phyloP scores from a whole-genome alignment of 2,888 invertebrate genomes.

The Athrips mouffetella region DNA sequence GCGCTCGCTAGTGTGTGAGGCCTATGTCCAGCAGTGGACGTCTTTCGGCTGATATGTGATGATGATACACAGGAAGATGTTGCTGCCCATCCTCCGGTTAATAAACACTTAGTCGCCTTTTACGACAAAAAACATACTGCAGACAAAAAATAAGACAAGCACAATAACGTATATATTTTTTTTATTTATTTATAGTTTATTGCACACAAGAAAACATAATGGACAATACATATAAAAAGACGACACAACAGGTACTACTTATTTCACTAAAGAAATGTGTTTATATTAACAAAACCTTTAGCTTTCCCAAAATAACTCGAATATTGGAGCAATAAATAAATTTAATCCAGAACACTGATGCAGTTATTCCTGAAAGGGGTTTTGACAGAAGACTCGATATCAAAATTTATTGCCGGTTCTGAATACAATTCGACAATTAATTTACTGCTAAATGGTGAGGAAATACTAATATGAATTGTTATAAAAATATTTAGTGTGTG shows the following conservation, averaged over 20 bases:
- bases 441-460: constrained; percentile 40
- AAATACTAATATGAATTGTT: constrained; percentile 33
- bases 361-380: constrained; percentile 42
- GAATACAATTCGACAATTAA: constrained; percentile 33
- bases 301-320: not conserved
- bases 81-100: too few relatives aligned
- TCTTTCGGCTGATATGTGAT: too few relatives aligned
- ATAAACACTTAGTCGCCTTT: too few relatives aligned
- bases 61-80: too few relatives aligned
- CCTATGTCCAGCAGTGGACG: too few relatives aligned
- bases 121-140: too few relatives aligned
- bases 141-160: too few relatives aligned
- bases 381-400: constrained; percentile 38
- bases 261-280: not conserved
- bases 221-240: too few relatives aligned
- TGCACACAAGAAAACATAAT: too few relatives aligned
- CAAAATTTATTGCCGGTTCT: constrained; percentile 43
- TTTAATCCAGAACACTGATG: constrained; percentile 37
- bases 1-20: too few relatives aligned
- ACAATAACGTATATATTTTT: too few relatives aligned
- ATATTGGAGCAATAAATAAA: constrained; percentile 36
- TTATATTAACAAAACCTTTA: not conserved
- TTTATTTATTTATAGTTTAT: too few relatives aligned
- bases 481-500: constrained; percentile 1
- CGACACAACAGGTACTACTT: not conserved